phyloP scores from a whole-genome alignment of 2,113 vertebrate species.

The Ramphastos sulfuratus region DNA sequence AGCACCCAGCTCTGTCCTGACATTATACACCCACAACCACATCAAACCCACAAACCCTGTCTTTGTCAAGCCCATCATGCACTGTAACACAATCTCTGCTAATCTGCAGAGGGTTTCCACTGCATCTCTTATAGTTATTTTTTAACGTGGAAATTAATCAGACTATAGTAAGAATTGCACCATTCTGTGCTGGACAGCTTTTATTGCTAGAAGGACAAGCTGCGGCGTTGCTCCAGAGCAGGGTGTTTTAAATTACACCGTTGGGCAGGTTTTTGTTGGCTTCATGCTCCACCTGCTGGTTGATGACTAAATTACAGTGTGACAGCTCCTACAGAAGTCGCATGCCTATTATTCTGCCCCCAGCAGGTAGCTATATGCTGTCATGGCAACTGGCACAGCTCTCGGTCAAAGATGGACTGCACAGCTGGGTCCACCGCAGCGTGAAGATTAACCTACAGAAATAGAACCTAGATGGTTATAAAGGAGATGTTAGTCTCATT shows the following conservation, averaged over 20 bases:
- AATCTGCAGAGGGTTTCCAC: not conserved
- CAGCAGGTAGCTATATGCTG: not conserved
- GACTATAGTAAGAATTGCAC: not conserved
- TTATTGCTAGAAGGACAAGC: not conserved
- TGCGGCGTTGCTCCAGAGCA: not conserved
- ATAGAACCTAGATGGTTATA: not conserved
- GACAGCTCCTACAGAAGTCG: not conserved
- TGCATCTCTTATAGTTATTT: not conserved
- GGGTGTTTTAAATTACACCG: not conserved
- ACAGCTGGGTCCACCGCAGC: slow-evolving; percentile 17
- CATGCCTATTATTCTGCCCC: not conserved
- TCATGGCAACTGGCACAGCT: slow-evolving; percentile 37
- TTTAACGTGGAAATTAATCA: not conserved
- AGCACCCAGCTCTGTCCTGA: not conserved
- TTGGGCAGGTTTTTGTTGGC: slow-evolving; percentile 40
- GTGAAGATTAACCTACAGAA: not conserved
- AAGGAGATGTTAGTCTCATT: not conserved
- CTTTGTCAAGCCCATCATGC: not conserved
- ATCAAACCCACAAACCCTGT: not conserved
- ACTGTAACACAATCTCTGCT: accelerated
- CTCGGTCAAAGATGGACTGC: not conserved
- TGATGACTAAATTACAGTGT: slow-evolving; percentile 18
- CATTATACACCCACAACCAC: not conserved
- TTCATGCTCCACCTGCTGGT: slow-evolving; percentile 71
- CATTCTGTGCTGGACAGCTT: not conserved